Evolutionary conservation across 53 echinoderm and acorn worm genomes (phyloP), one percentile per base, ranked within the genome.

Genomic region (Zoroaster sp.): DNA sequence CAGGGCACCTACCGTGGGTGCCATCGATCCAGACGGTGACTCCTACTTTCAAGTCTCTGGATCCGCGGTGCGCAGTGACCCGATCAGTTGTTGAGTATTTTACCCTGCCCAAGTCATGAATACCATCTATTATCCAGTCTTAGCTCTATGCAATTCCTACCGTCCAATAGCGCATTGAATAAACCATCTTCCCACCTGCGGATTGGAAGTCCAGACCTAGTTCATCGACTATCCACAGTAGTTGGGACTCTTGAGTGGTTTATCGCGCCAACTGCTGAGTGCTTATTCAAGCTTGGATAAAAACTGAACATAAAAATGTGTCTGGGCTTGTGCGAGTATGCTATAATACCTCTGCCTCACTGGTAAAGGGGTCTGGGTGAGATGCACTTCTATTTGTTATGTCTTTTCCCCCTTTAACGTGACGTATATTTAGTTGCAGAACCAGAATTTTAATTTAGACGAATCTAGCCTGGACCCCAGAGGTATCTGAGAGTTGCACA

Each of bases 21-120:
- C 79, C 79, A 79, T 79, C 79, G 79, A 79, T 79, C 79, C 44
- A 33, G 45, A 41, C 47, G 47, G 76, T 79, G 79, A 79, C 79
- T 79, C 79, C 79, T 47, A 17, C 35, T 76, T 76, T 76, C 35
- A 76, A 76, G 76, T 76, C 76, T 46, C 32, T 66, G 20, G 32
- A 34, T 76, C 76, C 51, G 76, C 76, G 15, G 17, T 33, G 34
- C 35, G 35, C 17, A 76, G 47, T 52, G 74, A 36, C 37, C 55
- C 63, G 38, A 20, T 78, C 78, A 31, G 30, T 51, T 78, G 12
- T n/a, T 35, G 21, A 78, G 55, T 46, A 25, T 3, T 52, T 36
- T 36, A 20, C 54, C 54, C 78, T 49, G 31, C 17, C 55, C 54
- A 39, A 78, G n/a, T 55, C 63, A n/a, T 14, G 55, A 54, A 28